A percentile compares a stretch with the other conserved stretches of the same genome.
Evolutionary conservation across 2,888 invertebrate genomes (phyloP).

Genomic region (Pterostichus madidus): DNA sequence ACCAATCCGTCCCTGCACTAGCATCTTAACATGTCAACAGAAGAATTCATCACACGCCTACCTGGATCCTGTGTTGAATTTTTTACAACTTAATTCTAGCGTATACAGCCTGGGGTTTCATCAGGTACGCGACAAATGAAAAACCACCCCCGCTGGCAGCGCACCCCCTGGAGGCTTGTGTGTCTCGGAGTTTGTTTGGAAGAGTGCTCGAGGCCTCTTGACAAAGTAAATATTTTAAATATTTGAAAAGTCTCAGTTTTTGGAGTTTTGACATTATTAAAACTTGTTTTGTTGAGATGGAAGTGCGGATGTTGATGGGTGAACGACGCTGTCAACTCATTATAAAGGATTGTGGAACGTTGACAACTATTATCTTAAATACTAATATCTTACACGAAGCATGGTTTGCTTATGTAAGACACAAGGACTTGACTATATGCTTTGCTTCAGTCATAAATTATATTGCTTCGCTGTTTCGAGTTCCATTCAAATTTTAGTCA

Average conservation of each 20-base stretch:
- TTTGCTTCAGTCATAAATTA: too few relatives aligned
- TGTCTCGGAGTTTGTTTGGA: constrained; percentile 7
- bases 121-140: constrained; percentile 67
- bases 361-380: too few relatives aligned
- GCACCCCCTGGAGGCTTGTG: not conserved
- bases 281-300: constrained; percentile 25
- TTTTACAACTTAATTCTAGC: constrained; percentile 72
- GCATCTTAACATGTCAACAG: constrained; percentile 51
- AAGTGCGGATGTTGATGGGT: not conserved
- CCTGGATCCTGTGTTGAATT: constrained; percentile 67
- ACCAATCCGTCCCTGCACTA: too few relatives aligned
- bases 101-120: constrained; percentile 70
- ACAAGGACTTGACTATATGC: too few relatives aligned
- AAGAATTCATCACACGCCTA: constrained; percentile 56
- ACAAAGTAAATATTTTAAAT: constrained; percentile 60
- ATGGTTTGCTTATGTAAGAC: too few relatives aligned
- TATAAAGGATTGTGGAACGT: too few relatives aligned
- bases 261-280: constrained; percentile 39
- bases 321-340: not conserved
- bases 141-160: not conserved
- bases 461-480: too few relatives aligned
- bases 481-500: too few relatives aligned
- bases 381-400: too few relatives aligned
- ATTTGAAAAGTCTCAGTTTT: constrained; percentile 52
- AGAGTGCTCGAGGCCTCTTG: constrained; percentile 33